These are phyloP conservation scores for Paraplagusia blochii DNA, from an alignment of 2,113 vertebrate genomes.

Conservation along the genomic window DNA sequence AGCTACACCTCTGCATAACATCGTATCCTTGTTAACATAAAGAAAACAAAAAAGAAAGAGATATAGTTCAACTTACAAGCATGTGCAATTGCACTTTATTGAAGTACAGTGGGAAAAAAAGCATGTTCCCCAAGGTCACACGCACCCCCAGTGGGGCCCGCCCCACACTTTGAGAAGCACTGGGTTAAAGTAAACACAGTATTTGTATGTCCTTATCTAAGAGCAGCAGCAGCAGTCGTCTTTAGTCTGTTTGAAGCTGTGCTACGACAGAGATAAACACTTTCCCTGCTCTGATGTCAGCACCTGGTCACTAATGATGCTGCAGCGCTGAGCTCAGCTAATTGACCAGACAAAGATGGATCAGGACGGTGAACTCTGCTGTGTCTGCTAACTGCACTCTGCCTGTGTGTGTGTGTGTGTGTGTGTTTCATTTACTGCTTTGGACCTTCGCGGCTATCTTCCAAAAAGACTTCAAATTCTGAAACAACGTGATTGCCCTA, in stretches of 20 bases:
- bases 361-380: constrained; percentile 53
- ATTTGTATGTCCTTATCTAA: constrained; percentile 32
- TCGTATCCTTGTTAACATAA: too few species aligned
- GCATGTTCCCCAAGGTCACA: too few species aligned
- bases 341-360: constrained; percentile 70
- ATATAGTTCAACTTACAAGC: too few species aligned
- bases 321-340: constrained; percentile 69
- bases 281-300: constrained; percentile 51
- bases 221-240: constrained; percentile 25
- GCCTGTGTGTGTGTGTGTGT: constrained; percentile 10
- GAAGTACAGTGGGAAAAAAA: too few species aligned
- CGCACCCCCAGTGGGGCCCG: too few species aligned
- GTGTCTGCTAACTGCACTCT: constrained; percentile 32
- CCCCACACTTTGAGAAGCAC: too few species aligned
- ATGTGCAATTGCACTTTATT: too few species aligned
- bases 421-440: constrained; percentile 4
- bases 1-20: too few species aligned
- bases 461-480: constrained; percentile 18
- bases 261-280: constrained; percentile 60
- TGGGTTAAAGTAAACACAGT: too few species aligned
- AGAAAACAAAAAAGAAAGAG: too few species aligned
- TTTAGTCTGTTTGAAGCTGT: constrained; percentile 20
- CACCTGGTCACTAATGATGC: constrained; percentile 66
- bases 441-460: constrained; percentile 5
- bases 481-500: constrained; percentile 13